Base-by-base conservation (phyloP, 1,140 invertebrate genomes). In the Zaprionus nigranus region DNA sequence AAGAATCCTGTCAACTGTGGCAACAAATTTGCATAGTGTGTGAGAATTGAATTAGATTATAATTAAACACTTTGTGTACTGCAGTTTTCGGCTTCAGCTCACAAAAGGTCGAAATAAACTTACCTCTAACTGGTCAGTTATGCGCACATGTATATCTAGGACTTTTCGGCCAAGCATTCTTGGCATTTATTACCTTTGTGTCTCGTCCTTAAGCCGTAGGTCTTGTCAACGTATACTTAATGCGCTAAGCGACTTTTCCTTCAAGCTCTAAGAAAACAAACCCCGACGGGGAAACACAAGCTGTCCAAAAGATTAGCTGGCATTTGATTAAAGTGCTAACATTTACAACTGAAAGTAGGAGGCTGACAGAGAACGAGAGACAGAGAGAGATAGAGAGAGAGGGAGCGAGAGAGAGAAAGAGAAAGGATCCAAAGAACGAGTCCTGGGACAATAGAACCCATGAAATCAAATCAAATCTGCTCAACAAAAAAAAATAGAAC, bases 251-350 rank as follows among this genome's bases (percentile, higher is more conserved):
- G 84, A 64, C 82, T 69, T 57, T 59, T 67, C 38, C 49, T 63
- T 65, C 61, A 67, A 53, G 64, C 54, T 43, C 67, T 67, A 73
- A 51, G 36, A 63, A 83, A 73, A 74, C 43, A 72, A 43, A 72
- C 78, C 43, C 78, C 84, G 40, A 30, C 38, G 75, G 83, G 54
- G 65, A 72, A 67, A 43, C 22, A 40, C 22, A 46, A 40, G 60
- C 53, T 73, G 84, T 71, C 79, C 67, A 83, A 71, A 72, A 88
- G 83, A 88, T 87, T 87, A 87, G 84, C 78, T 56, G 26, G 54
- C 63, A 80, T 83, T 81, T 88, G 84, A 88, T 88, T 88, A 87
- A 87, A 87, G 83, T 87, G 83, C 80, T 74, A 87, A 81, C 78
- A 80, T 78, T 80, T 83, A 72, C 73, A 71, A 75, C 65, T 71